Conservation (phyloP, 2,797 vertebrate species). For the Anisognathus igniventris region DNA sequence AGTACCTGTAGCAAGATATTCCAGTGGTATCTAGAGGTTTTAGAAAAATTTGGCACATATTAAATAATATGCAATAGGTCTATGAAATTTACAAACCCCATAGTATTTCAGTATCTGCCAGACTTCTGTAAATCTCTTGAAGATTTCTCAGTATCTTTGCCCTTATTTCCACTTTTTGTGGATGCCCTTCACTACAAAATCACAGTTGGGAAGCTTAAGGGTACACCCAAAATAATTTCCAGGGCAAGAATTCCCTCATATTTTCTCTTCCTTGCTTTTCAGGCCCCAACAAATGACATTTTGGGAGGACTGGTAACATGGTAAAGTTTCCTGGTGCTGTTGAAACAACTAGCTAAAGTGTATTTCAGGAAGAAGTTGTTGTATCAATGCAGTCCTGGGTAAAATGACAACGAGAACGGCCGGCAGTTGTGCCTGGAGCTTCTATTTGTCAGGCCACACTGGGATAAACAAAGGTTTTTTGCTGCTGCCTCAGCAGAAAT, state of each 20-base stretch:
- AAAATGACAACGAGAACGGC: neutral
- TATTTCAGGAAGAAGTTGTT: neutral
- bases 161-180: neutral
- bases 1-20: neutral
- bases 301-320: neutral
- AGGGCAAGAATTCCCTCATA: neutral
- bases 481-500: neutral
- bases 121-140: neutral
- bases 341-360: neutral
- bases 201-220: rapidly evolving
- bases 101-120: neutral
- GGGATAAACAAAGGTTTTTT: neutral
- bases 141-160: neutral
- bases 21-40: neutral
- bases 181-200: neutral
- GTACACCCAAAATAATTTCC: neutral
- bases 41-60: neutral
- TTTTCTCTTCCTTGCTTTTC: neutral
- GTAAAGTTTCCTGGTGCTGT: neutral
- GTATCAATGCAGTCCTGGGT: too few relatives aligned
- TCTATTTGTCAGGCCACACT: neutral
- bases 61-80: neutral
- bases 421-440: neutral
- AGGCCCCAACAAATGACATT: neutral
- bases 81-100: neutral